Percentiles rank a stretch among this genome's conserved stretches.
phyloP scores from a whole-genome alignment of 2,888 invertebrate genomes.

The Leptopilina drosophilae region DNA sequence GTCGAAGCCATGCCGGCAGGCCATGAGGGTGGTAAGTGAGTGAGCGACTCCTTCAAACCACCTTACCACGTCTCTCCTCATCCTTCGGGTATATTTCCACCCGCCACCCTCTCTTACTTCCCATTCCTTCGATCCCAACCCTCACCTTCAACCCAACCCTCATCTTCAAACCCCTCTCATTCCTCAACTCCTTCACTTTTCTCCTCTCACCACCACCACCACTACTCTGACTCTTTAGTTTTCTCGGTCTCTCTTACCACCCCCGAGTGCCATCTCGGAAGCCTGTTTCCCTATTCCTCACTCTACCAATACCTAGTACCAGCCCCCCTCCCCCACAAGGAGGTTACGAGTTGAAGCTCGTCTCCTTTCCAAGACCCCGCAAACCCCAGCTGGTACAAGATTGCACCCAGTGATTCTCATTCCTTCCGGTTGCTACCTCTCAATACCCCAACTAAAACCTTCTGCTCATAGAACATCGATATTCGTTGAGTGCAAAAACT shows the following conservation, averaged over 20 bases:
- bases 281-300: constrained; percentile 65
- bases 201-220: neutral
- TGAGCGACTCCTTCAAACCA: constrained; percentile 70
- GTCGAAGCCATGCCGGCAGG: constrained; percentile 61
- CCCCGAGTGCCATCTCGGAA: constrained; percentile 46
- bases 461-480: constrained; percentile 8
- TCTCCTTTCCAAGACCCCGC: constrained; percentile 70
- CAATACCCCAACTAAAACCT: constrained; percentile 23
- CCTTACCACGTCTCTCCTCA: constrained; percentile 63
- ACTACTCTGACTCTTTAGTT: constrained; percentile 48
- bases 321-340: constrained; percentile 63
- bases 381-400: constrained; percentile 75
- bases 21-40: constrained; percentile 70
- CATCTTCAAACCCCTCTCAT: neutral
- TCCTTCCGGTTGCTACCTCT: constrained; percentile 36
- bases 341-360: constrained; percentile 70
- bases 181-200: constrained; percentile 14
- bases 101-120: constrained; percentile 59
- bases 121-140: constrained; percentile 43
- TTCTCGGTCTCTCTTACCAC: constrained; percentile 43
- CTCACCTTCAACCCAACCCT: constrained; percentile 25
- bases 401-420: constrained; percentile 74
- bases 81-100: constrained; percentile 62
- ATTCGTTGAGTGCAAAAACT: constrained; percentile 33
- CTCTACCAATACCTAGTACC: constrained; percentile 59